Base-by-base conservation (phyloP, 2,113 vertebrate species). In the Syrmaticus mikado region DNA sequence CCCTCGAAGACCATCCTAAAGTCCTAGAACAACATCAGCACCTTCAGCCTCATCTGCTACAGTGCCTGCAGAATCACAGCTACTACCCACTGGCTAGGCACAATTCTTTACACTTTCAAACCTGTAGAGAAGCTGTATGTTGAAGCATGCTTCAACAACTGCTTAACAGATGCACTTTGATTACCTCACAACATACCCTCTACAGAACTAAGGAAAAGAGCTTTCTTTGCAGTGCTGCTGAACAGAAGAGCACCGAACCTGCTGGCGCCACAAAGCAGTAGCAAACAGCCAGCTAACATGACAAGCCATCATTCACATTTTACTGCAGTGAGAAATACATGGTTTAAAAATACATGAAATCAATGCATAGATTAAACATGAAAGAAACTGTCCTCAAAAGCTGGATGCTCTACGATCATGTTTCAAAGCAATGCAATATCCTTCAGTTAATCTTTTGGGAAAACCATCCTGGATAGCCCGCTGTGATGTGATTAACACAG, bases 381-480 rank as follows among this genome's bases (percentile, higher is more conserved):
- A 93, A 88, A 94, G 53, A 82, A 72, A 48, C 30, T 20, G 12
- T 79, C 53, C 57, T 46, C 22, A 28, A 88, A 65, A 80, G 55
- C 41, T 72, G 25, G 36, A 78, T 90, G 22, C 30, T 92, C 66
- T 5, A 14, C 85, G 84, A 74, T 95, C 85, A 32, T 45, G 75
- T 93, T 96, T 96, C 93, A 96, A 95, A 95, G 83, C 73, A 64
- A 65, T 1, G 18, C 5, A 1, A 30, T 67, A 86, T 72, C 53
- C n/a, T 90, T 88, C 64, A 64, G 70, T 52, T 94, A 92, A 93
- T 94, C 94, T 94, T 93, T 50, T 40, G 66, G 79, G 80, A 78
- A 95, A 92, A 86, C 43, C 45, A 65, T 72, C 9, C 65, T 14
- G 46, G 80, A 79, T 76, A 95, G 52, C 91, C 77, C 20, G 41